Conservation (phyloP, 1,140 invertebrate genomes). For the Zaprionus nigranus region DNA sequence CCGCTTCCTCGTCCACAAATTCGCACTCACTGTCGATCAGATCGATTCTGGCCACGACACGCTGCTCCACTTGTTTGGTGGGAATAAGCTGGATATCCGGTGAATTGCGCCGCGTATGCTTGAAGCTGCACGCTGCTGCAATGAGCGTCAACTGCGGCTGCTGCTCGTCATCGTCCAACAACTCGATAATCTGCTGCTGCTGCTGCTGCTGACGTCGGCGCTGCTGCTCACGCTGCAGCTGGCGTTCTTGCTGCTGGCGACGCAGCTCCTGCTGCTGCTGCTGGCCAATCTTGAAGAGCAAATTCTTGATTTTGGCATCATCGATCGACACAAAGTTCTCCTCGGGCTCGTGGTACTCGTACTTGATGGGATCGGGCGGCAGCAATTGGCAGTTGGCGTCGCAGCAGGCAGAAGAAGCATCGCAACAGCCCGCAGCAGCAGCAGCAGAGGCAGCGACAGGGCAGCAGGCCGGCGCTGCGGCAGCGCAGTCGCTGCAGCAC, state of each 20-base stretch:
- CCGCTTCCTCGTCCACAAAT: conserved; percentile 13
- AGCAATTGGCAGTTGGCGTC: conserved; percentile 56
- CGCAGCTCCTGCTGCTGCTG: conserved; percentile 58
- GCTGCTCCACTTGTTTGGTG: conserved; percentile 42
- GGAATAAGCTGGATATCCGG: conserved; percentile 64
- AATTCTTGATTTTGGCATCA: conserved; percentile 73
- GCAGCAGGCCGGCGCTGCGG: conserved; percentile 30
- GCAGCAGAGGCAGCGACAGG: conserved; percentile 5
- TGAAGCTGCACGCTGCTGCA: conserved; percentile 54
- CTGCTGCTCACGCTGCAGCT: conserved; percentile 7
- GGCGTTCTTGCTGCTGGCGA: conserved; percentile 35
- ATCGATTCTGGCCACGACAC: conserved; percentile 73
- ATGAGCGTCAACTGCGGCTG: conserved; percentile 38
- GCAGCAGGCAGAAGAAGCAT: conserved; percentile 50
- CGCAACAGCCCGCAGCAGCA: conserved; percentile 43
- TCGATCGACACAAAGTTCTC: conserved; percentile 82
- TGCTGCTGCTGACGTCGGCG: conserved; percentile 17
- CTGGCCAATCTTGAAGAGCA: conserved; percentile 67
- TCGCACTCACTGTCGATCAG: conserved; percentile 68
- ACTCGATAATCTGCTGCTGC: conserved; percentile 58
- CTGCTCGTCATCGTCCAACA: conserved; percentile 67
- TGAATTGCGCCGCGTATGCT: conserved; percentile 29
- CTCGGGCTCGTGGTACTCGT: conserved; percentile 78
- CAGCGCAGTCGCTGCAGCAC: conserved; percentile 61
- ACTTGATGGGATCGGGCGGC: conserved; percentile 46